Conservation (phyloP, 2,113 vertebrate genomes). For the Upupa epops region DNA sequence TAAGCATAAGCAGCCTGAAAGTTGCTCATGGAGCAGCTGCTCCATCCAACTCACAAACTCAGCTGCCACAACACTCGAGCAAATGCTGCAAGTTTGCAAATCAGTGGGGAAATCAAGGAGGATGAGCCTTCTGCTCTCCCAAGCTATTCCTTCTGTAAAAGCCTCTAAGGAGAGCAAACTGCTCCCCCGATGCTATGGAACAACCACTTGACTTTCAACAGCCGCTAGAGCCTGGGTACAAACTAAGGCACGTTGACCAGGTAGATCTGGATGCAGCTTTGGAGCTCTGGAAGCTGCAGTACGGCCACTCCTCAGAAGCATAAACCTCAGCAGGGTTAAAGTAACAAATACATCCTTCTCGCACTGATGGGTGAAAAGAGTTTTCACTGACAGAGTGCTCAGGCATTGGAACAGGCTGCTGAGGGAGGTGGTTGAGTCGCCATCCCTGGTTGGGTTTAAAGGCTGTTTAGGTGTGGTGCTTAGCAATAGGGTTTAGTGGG, state of each 20-base stretch:
- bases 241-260: not conserved
- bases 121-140: not conserved
- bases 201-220: not conserved
- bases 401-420: too few relatives aligned
- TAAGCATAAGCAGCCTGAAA: not conserved
- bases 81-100: not conserved
- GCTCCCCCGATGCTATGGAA: not conserved
- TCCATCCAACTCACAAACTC: not conserved
- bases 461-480: too few relatives aligned
- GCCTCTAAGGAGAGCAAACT: not conserved
- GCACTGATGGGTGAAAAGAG: not conserved
- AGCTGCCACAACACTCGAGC: not conserved
- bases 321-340: not conserved
- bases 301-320: not conserved
- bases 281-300: not conserved
- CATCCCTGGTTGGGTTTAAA: too few relatives aligned
- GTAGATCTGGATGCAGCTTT: not conserved
- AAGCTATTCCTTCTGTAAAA: not conserved
- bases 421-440: too few relatives aligned
- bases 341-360: not conserved
- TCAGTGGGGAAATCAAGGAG: not conserved
- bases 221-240: not conserved
- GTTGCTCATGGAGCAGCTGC: not conserved
- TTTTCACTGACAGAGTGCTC: not conserved
- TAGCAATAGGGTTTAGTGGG: too few relatives aligned